Evolutionary conservation across 2,888 invertebrate genomes (phyloP), one percentile per base, ranked within the genome.

Genomic region (Trichopoda pennipes): DNA sequence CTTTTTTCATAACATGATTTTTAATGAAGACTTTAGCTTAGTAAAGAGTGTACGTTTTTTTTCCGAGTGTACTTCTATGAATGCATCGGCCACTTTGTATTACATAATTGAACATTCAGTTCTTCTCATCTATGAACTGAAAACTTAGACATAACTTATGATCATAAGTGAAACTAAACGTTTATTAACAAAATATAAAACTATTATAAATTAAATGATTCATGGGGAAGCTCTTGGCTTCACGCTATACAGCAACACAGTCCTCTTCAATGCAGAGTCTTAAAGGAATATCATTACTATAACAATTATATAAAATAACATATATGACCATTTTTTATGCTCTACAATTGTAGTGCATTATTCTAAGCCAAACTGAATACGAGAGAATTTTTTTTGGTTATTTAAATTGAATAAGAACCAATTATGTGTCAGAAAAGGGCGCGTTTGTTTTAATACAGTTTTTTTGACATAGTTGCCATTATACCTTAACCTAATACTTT

Each of bases 181-280:
- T 79, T 58, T 47, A 55, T 80, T 63, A 69, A 73, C 69, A 64
- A 58, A 77, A 72, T 61, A 72, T 63, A 28, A 69, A 68, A 63
- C 60, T 77, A 56, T 68, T 73, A 58, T 61, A 63, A 77, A 77
- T 77, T 81, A 77, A 81, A 69, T 81, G 77, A 81, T 73, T 77
- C 77, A 81, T 81, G 77, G 77, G 79, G 77, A 81, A 81, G 68
- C 32, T 68, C 72, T 72, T 61, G 66, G 66, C 28, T 61, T 66
- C 44, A 44, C n/a, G 47, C 19, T 58, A 23, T 17, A 44, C 17
- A 38, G 14, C 47, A 38, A 19, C 2, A 61, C n/a, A 14, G 19
- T 55, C 32, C n/a, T 60, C 21, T 44, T 55, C 19, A 7, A 58
- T 10, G 3, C 47, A 44, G 69, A 56, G 8, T 19, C 6, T 38